phyloP scores from a whole-genome alignment of 2,113 vertebrate species.

The Tympanuchus pallidicinctus region DNA sequence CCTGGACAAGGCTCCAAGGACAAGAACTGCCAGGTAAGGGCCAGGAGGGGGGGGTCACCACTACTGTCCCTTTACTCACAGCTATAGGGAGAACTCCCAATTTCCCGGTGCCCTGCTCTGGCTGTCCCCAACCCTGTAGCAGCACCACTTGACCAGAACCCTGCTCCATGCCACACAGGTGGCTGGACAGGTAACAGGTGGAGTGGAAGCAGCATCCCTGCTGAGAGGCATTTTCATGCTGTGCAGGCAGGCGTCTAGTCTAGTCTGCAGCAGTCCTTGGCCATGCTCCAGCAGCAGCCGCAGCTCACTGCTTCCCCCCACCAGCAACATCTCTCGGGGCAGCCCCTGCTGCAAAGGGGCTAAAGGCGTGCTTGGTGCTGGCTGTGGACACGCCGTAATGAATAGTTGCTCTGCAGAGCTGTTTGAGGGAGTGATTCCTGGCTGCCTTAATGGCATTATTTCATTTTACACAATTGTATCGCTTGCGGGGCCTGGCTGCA shows the following conservation, averaged over 20 bases:
- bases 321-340: fast-evolving
- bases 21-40: constrained; percentile 70
- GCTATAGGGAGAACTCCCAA: not conserved
- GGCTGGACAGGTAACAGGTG: not conserved
- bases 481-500: not conserved
- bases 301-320: fast-evolving
- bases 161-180: not conserved
- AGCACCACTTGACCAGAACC: not conserved
- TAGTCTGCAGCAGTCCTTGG: fast-evolving
- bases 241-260: not conserved
- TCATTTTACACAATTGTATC: not conserved
- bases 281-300: fast-evolving
- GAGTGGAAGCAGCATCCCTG: not conserved
- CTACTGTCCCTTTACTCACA: not conserved
- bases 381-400: not conserved
- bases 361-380: fast-evolving
- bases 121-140: not conserved
- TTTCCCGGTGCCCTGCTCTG: not conserved
- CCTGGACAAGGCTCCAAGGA: constrained; percentile 71
- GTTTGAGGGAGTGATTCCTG: not conserved
- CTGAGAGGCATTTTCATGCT: fast-evolving
- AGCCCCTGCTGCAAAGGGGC: fast-evolving
- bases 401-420: not conserved
- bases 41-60: not conserved
- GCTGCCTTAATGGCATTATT: not conserved